Evolutionary conservation across 2,113 vertebrate species (phyloP).

Genomic region (Sinocyclocheilus rhinocerous): DNA sequence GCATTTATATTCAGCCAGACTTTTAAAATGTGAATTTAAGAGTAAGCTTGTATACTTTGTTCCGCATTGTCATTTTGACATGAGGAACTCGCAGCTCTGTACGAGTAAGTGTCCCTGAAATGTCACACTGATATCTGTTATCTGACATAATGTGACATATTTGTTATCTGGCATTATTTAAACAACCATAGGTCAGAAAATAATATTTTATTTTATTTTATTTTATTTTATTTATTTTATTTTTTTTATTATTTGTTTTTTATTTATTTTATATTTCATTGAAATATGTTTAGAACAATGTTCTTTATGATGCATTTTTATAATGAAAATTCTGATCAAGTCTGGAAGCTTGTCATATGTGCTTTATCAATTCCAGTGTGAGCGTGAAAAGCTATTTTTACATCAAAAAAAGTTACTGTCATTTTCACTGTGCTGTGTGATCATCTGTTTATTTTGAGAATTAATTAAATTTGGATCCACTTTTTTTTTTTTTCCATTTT

Average conservation of each 20-base stretch:
- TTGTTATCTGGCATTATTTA: constrained; percentile 15
- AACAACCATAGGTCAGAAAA: not conserved
- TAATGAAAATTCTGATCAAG: not conserved
- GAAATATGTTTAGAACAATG: not conserved
- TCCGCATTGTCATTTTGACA: not conserved
- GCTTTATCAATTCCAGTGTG: not conserved
- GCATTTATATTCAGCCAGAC: not conserved
- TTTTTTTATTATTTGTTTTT: too few relatives aligned
- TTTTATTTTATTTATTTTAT: not conserved
- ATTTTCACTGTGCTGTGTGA: not conserved
- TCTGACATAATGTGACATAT: constrained; percentile 17
- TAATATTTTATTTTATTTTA: too few relatives aligned
- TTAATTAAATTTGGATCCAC: not conserved
- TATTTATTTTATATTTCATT: not conserved
- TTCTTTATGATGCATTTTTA: not conserved
- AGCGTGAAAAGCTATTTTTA: not conserved
- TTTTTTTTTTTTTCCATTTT: not conserved
- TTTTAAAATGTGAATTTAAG: not conserved
- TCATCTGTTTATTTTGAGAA: constrained; percentile 18
- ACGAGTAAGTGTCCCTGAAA: not conserved
- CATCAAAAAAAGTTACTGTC: not conserved
- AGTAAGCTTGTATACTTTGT: not conserved
- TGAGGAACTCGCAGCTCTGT: not conserved
- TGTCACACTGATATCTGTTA: not conserved
- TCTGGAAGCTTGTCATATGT: not conserved